Base-by-base conservation (phyloP, 1,140 invertebrate genomes). In the Zophobas atratus region DNA sequence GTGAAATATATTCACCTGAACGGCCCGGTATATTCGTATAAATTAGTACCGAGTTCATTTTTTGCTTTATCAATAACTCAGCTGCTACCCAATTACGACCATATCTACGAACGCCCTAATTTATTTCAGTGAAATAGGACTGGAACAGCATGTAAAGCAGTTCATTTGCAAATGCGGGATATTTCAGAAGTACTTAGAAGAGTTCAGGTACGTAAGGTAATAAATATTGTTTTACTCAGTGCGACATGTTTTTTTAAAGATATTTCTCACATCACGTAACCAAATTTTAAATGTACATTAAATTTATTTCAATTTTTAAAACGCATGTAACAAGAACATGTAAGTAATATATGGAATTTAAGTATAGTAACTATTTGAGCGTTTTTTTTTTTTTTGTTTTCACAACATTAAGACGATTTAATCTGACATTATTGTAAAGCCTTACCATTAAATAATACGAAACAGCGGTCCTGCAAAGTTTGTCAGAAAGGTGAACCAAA, bases 41-140 rank as follows among this genome's bases (percentile, higher is more conserved):
- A 67, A 67, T 67, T 67, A 67, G 60, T 32, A 67, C 36, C 39
- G 39, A 67, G 60, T 67, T 67, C 20, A 67, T 67, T 67, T 67
- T 67, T 67, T 67, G 60, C 60, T 67, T 67, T 39, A 67, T 67
- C 60, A 67, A 67, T 67, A 67, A 67, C 60, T 67, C 60, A 67
- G 60, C 39, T 67, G 8, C 60, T 67, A 67, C 60, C 60, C 60
- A 67, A 67, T 67, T 67, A 67, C 60, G 43, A 39, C 60, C 60
- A 67, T 67, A 67, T 67, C 60, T 67, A 67, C 60, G 60, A 67
- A 39, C 60, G 33, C 36, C 60, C 60, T 67, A 67, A 67, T 67
- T 67, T 67, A 67, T 67, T 67, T 67, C 60, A 20, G 38, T 67
- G 60, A 8, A 67, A 67, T 39, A 39, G 38, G 39, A 39, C 60